Base-by-base conservation (phyloP, 2,888 invertebrate species). In the Pseudococcus jackbeardsleyi region DNA sequence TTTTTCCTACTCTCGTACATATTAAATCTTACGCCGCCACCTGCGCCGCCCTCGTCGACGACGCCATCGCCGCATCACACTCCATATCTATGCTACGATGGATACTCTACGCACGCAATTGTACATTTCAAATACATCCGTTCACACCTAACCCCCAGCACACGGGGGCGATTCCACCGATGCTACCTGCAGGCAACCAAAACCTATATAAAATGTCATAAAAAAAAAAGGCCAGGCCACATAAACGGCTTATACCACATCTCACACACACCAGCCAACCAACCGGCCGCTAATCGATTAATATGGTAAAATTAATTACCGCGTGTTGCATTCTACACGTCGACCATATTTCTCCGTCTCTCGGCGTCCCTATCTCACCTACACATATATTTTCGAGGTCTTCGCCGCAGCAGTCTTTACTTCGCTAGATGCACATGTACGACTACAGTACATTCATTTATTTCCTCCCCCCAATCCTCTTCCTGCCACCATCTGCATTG, bases 221-320 rank as follows among this genome's bases (percentile, higher is more conserved):
- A 50, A 50, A 50, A 50, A 50, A 46, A 46, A 46, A 5, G 26
- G 26, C 26, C 26, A 33, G 26, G 26, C 46, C 12, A 46, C 46
- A 11, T 46, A 46, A 12, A 5, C 26, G 12, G 8, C 46, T 2
- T 46, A 46, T 7, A 17, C 50, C 50, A 5, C 50, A 50, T 50
- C 50, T n/a, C 11, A 59, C 19, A 6, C 11, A 59, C 59, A 59
- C 59, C 46, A 46, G 17, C 11, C 15, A 9, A 19, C 19, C 5
- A 59, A 19, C 72, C 72, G 72, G 39, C 72, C 59, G 9, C 79
- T 26, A 79, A 79, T 79, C 79, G 79, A 79, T 79, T 79, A 79
- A 79, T 79, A 79, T 26, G 79, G 42, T 79, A 12, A 72, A 79
- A 79, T 79, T 79, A 79, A 79, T 79, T 79, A 72, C 22, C 8